Conservation (phyloP, 2,797 vertebrate genomes). For the Brachyalestes nurse region DNA sequence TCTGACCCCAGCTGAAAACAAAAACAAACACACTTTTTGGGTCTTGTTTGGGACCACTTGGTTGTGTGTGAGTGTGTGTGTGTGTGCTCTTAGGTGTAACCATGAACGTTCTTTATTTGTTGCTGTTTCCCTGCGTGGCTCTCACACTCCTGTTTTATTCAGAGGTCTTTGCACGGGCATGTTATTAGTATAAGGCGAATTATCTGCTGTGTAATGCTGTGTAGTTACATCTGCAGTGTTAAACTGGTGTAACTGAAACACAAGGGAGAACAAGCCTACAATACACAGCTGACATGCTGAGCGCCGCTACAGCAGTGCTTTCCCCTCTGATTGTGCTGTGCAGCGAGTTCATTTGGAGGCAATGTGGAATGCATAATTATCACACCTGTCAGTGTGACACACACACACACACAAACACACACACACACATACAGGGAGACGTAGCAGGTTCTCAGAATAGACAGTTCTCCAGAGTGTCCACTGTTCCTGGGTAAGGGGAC, state of each 20-base stretch:
- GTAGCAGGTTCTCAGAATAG: constrained; percentile 1
- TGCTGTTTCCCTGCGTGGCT: background rate
- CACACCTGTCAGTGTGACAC: constrained; percentile 31
- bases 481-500: background rate
- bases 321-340: constrained; percentile 9
- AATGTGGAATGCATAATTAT: constrained; percentile 37
- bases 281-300: constrained; percentile 29
- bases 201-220: background rate
- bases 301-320: background rate
- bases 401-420: constrained; percentile 30
- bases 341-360: constrained; percentile 36
- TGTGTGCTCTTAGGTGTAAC: background rate
- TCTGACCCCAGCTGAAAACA: constrained; percentile 89
- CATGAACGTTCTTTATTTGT: background rate
- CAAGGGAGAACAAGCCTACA: constrained; percentile 20
- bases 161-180: background rate
- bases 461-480: constrained; percentile 7
- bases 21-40: constrained; percentile 40
- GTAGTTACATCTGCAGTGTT: background rate
- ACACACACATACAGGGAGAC: constrained; percentile 18
- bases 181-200: background rate
- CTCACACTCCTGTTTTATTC: background rate
- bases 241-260: constrained; percentile 17
- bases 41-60: no score
- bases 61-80: no score